Evolutionary conservation across 2,888 invertebrate species (phyloP), one percentile per base, ranked within the genome.

Genomic region (Pseudococcus viburni): DNA sequence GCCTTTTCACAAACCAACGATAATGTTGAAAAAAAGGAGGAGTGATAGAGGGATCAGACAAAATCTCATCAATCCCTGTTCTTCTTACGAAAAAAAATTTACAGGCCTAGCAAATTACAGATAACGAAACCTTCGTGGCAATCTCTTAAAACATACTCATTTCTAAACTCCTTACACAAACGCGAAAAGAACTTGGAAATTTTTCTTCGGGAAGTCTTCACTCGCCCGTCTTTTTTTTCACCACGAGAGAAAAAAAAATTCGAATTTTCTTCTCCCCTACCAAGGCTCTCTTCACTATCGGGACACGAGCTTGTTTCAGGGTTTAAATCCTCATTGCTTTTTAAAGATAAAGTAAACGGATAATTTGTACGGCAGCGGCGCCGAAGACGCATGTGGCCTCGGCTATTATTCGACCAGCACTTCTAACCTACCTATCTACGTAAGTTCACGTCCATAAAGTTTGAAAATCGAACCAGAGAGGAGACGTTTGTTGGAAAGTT

Each of bases 291-390:
- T 19, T 1, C n/a, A 19, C 7, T 59, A 59, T 59, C 19, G 19
- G 19, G 11, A 59, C 26, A 33, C 1, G 59, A 59, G 19, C 7
- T 59, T n/a, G 19, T 59, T 59, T 59, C 59, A 33, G 59, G 19
- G 59, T 59, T 59, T 59, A 59, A 59, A 59, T 59, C 59, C 19
- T 59, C 0, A n/a, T 59, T 59, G 59, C 19, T 19, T 59, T 59
- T 59, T 19, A 59, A 59, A 59, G 59, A 59, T 59, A 59, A 59
- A 59, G 59, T 59, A 55, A 59, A 59, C n/a, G 59, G 59, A 59
- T 59, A 59, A 59, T 59, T 19, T 19, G 59, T 59, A 19, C 59
- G 59, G 59, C 59, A 33, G 26, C 1, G 26, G 26, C 26, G 26
- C 26, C 26, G 26, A 33, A 8, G 19, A 59, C 59, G 59, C 59